These are phyloP conservation scores for Drosophila histrio DNA, from an alignment of 2,888 invertebrate species.

Conservation along the genomic window DNA sequence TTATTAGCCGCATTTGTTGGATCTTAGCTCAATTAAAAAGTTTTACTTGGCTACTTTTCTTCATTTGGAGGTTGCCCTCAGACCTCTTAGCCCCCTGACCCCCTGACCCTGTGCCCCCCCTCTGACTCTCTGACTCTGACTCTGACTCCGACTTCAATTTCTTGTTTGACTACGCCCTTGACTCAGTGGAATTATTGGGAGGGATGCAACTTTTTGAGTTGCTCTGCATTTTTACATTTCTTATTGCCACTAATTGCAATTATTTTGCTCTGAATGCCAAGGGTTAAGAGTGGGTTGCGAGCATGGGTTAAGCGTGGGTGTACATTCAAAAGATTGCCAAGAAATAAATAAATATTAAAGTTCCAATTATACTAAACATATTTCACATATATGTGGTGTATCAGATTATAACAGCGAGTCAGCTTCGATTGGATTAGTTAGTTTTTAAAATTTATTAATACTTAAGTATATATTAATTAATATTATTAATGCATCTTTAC, in stretches of 20 bases:
- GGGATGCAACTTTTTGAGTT: constrained; percentile 33
- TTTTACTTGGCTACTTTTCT: constrained; percentile 77
- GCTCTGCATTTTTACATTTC: constrained; percentile 43
- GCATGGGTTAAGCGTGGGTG: not conserved
- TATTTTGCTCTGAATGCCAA: constrained; percentile 45
- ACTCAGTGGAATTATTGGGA: constrained; percentile 15
- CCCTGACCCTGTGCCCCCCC: not conserved
- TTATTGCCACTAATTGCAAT: constrained; percentile 69
- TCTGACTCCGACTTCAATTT: not conserved
- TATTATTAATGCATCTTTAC: too few species aligned
- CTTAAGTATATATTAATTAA: too few species aligned
- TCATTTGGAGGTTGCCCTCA: constrained; percentile 56
- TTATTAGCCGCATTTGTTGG: constrained; percentile 80
- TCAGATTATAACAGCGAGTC: too few species aligned
- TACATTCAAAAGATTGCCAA: not conserved
- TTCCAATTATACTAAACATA: too few species aligned
- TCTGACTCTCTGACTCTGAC: not conserved
- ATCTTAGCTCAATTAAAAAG: constrained; percentile 79
- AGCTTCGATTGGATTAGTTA: too few species aligned
- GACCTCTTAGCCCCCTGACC: constrained; percentile 17
- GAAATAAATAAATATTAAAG: too few species aligned
- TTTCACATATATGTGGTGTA: too few species aligned
- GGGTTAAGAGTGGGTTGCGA: not conserved
- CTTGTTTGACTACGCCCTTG: constrained; percentile 38
- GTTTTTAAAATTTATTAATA: too few species aligned